Conservation (phyloP, 2,888 invertebrate species). For the Orthonevra nobilis region DNA sequence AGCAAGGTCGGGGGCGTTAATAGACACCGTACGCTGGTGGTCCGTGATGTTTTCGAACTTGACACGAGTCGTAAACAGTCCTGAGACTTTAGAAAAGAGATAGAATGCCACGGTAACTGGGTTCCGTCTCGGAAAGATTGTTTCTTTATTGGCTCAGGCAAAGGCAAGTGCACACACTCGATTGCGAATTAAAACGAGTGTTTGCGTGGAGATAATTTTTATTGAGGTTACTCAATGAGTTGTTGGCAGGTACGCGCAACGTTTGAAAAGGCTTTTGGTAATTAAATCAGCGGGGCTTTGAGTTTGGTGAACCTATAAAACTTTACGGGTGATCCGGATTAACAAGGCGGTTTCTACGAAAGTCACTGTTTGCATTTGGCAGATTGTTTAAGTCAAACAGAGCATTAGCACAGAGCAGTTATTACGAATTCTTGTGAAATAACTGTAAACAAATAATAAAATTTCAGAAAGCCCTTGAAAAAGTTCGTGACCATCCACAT, state of each 20-base stretch:
- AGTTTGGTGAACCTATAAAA: slow-evolving; percentile 43
- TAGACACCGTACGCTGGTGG: slow-evolving; percentile 45
- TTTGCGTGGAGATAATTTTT: slow-evolving; percentile 9
- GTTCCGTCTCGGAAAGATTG: slow-evolving; percentile 5
- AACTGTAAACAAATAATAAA: too few relatives aligned
- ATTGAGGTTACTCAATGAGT: slow-evolving; percentile 21
- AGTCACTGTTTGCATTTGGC: background rate
- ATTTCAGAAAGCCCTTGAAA: too few relatives aligned
- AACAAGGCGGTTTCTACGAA: background rate
- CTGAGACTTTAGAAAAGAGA: background rate
- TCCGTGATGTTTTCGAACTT: slow-evolving; percentile 24
- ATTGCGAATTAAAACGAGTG: slow-evolving; percentile 34
- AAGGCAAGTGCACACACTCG: too few relatives aligned
- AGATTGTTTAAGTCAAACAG: too few relatives aligned
- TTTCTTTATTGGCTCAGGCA: too few relatives aligned
- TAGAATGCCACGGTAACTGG: slow-evolving; percentile 6
- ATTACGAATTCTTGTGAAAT: too few relatives aligned
- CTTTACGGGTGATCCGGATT: slow-evolving; percentile 25
- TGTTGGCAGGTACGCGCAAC: background rate
- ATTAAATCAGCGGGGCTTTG: background rate
- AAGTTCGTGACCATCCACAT: too few relatives aligned
- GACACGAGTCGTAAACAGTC: slow-evolving; percentile 27
- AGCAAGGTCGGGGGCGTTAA: slow-evolving; percentile 13
- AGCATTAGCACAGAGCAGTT: too few relatives aligned
- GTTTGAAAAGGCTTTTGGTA: slow-evolving; percentile 15